Evolutionary conservation across 2,797 vertebrate species (phyloP), one percentile per base, ranked within the genome.

Genomic region (Pteropus rufus): DNA sequence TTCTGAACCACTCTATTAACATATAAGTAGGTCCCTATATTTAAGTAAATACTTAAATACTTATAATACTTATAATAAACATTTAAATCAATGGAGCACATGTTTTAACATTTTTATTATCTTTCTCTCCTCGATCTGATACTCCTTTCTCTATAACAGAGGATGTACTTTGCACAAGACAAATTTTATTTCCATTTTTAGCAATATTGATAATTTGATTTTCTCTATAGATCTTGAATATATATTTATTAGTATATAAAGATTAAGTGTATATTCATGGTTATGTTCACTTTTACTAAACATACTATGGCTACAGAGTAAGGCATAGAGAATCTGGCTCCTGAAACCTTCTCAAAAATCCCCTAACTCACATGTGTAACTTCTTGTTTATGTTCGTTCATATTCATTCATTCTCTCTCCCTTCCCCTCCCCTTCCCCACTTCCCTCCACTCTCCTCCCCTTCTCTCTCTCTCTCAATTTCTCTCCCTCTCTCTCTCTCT

Each of bases 181-280:
- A 88, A 84, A 91, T 72, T 81, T 91, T 60, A 81, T 69, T 91
- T 90, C 44, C 23, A 64, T 95, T 93, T 80, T 81, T 29, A 54
- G 36, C 10, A 92, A 89, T 83, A 67, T 5, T 76, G 46, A 49
- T n/a, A 18, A 79, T 83, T 86, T 89, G 3, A 52, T 92, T 88
- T 95, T 94, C 72, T 93, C 56, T 52, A 49, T 36, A 75, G 7
- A 79, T 69, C 95, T 89, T 80, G 46, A 9, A 75, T 65, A 81
- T 4, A 67, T 6, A 73, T 72, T 86, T 73, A 46, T 46, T 93
- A 92, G 26, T 52, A 75, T 10, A 65, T 73, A 89, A 81, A 82
- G 24, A 88, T 7, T 39, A 88, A 87, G 58, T 91, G 75, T 96
- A 60, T n/a, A 75, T 19, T 21, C 69, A 36, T 82, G 24, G 36